Evolutionary conservation across 1,140 invertebrate genomes (phyloP).

Genomic region (Scaptomyza montana): DNA sequence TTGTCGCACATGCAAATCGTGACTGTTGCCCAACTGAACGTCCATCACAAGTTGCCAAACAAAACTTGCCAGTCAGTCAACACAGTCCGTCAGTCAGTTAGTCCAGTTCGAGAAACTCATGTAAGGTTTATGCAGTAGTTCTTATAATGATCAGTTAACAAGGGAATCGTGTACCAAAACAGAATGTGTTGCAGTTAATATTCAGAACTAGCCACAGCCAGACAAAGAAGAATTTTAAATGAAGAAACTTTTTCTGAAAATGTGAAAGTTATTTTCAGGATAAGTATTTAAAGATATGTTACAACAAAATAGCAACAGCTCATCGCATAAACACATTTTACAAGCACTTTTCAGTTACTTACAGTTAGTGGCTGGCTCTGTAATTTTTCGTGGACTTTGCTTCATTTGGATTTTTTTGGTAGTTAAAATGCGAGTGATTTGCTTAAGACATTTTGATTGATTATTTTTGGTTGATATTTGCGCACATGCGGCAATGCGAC

Average conservation of each 20-base stretch:
- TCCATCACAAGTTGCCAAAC: slow-evolving; percentile 81
- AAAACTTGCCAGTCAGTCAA: slow-evolving; percentile 57
- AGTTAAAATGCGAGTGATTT: slow-evolving; percentile 78
- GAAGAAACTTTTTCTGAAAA: no score
- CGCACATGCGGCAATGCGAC: slow-evolving; percentile 65
- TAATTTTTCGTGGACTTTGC: slow-evolving; percentile 49
- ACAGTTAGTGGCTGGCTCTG: slow-evolving; percentile 40
- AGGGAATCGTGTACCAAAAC: no score
- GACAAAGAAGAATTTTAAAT: no score
- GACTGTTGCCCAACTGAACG: slow-evolving; percentile 66
- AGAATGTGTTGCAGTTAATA: no score
- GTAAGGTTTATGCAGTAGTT: slow-evolving; percentile 18
- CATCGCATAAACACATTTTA: slow-evolving; percentile 14
- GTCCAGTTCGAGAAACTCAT: slow-evolving; percentile 15
- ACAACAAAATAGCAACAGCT: no score
- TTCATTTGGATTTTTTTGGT: slow-evolving; percentile 35
- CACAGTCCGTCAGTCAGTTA: slow-evolving; percentile 16
- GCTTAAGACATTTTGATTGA: slow-evolving; percentile 83
- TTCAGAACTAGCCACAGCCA: no score
- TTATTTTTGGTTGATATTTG: slow-evolving; percentile 50
- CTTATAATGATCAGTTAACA: neutral
- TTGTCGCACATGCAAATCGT: slow-evolving; percentile 83
- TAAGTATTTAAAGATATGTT: no score
- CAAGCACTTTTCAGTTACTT: slow-evolving; percentile 15
- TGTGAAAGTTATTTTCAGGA: no score